These are phyloP conservation scores for Athalia rosae DNA, from an alignment of 2,888 invertebrate species.

Conservation along the genomic window DNA sequence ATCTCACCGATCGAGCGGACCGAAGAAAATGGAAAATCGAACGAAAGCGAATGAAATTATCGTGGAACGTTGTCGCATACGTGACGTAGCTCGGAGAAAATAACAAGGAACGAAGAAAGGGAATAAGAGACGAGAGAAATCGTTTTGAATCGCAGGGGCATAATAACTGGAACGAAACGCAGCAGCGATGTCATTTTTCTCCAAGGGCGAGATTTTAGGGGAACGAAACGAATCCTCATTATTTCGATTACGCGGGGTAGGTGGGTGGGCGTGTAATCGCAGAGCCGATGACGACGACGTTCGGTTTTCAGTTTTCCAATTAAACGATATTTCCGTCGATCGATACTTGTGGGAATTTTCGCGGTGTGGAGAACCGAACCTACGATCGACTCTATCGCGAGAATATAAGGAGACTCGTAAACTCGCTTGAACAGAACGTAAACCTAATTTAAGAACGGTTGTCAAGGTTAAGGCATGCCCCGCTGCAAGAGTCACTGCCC, in stretches of 20 bases:
- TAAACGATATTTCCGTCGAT: not conserved
- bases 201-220: no score
- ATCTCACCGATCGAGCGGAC: conserved; percentile 11
- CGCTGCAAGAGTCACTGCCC: conserved; percentile 39
- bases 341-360: not conserved
- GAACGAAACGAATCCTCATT: no score
- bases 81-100: not conserved
- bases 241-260: no score
- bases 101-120: not conserved
- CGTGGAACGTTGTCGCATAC: not conserved
- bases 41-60: no score
- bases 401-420: conserved; percentile 2
- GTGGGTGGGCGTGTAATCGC: no score
- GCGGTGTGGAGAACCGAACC: not conserved
- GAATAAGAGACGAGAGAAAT: not conserved
- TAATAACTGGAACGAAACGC: no score
- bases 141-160: no score
- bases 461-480: conserved; percentile 45
- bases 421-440: conserved; percentile 33
- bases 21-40: not conserved
- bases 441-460: conserved; percentile 43
- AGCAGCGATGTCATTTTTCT: no score
- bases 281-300: no score
- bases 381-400: not conserved
- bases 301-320: no score